Percentiles rank a stretch among this genome's conserved stretches.
Conservation (phyloP, 2,888 invertebrate genomes). For the Sturmia bella region DNA sequence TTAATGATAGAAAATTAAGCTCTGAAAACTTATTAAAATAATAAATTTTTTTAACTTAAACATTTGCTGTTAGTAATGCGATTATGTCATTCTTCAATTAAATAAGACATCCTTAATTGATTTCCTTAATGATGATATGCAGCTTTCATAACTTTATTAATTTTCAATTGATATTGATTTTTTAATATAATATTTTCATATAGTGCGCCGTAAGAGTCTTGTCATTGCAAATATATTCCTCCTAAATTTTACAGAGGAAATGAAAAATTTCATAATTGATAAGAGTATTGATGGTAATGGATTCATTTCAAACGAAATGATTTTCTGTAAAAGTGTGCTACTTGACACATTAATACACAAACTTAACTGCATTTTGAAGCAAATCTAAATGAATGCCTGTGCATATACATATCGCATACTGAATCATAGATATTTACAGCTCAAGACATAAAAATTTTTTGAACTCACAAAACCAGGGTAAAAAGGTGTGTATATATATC, state of each 20-base stretch:
- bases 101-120: slow-evolving; percentile 25
- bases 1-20: no score
- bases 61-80: background rate
- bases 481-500: no score
- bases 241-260: slow-evolving; percentile 45
- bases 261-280: slow-evolving; percentile 61
- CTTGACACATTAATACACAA: background rate
- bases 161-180: slow-evolving; percentile 25
- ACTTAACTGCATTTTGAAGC: no score
- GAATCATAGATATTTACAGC: no score
- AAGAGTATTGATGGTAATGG: slow-evolving; percentile 43
- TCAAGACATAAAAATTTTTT: no score
- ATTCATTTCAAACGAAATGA: slow-evolving; percentile 52
- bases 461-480: no score
- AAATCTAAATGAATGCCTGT: no score
- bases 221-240: slow-evolving; percentile 1
- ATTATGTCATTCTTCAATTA: background rate
- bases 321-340: slow-evolving; percentile 37
- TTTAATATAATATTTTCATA: background rate
- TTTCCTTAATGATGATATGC: slow-evolving; percentile 27
- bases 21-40: no score
- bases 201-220: background rate
- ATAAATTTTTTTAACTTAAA: no score
- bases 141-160: slow-evolving; percentile 5
- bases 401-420: no score